Percentiles rank a stretch among this genome's conserved stretches.
Conservation (phyloP, 1,140 invertebrate species). For the Meloidogyne hapla region DNA sequence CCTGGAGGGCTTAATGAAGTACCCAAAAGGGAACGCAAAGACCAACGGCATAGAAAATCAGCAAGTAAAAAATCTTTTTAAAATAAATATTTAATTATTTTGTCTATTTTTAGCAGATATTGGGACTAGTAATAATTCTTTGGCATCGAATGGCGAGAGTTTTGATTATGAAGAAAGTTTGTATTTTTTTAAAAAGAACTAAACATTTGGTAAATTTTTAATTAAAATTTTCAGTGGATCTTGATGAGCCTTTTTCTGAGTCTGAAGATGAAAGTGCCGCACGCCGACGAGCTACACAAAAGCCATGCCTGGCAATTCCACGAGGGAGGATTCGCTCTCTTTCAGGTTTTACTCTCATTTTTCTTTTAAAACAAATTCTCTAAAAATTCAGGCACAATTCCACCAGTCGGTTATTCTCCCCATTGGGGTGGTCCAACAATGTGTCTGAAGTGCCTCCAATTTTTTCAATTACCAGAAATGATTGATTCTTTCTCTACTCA, state of each 20-base stretch:
- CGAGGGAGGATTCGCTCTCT: constrained; percentile 61
- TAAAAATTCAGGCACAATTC: constrained; percentile 58
- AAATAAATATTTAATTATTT: neutral
- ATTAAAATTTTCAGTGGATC: constrained; percentile 49
- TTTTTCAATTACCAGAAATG: constrained; percentile 61
- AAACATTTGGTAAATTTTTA: neutral
- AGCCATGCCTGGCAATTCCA: constrained; percentile 58
- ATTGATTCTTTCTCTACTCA: constrained; percentile 53
- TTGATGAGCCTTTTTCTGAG: constrained; percentile 63
- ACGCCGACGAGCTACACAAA: constrained; percentile 34
- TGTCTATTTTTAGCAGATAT: constrained; percentile 42
- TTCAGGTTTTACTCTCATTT: constrained; percentile 45
- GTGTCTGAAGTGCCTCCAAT: constrained; percentile 60
- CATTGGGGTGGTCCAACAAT: constrained; percentile 64
- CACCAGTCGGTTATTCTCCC: constrained; percentile 58
- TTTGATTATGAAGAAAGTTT: constrained; percentile 59
- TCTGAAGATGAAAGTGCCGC: constrained; percentile 56
- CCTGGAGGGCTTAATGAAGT: neutral
- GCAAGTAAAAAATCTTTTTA: constrained; percentile 1
- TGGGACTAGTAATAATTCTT: constrained; percentile 40
- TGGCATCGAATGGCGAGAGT: constrained; percentile 59
- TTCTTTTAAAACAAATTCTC: neutral
- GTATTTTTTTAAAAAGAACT: constrained; percentile 26
- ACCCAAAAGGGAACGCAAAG: neutral
- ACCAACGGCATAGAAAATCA: constrained; percentile 21